phyloP scores from a whole-genome alignment of 1,140 invertebrate genomes.

The Drosophila guanche region DNA sequence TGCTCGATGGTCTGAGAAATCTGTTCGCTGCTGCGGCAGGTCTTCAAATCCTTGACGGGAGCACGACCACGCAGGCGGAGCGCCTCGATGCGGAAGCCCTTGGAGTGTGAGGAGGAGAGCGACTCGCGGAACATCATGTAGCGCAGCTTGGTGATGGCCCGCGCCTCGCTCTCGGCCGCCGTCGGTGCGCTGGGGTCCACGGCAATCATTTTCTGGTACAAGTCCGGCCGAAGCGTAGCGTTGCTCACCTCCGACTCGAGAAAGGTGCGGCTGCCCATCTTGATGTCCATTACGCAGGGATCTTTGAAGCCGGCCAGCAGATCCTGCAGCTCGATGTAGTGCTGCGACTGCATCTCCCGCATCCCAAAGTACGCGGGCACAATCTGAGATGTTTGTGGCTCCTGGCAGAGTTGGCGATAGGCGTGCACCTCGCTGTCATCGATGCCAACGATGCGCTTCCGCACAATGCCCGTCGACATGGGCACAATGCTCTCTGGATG shows the following conservation, averaged over 20 bases:
- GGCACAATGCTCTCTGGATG: constrained; percentile 96
- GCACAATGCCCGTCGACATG: constrained; percentile 96
- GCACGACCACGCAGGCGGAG: constrained; percentile 92
- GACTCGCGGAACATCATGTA: constrained; percentile 98
- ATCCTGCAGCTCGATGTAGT: constrained; percentile 95
- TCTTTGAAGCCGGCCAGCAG: constrained; percentile 93
- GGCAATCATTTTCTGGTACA: constrained; percentile 97
- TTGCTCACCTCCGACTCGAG: constrained; percentile 97
- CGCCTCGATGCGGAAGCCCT: constrained; percentile 98
- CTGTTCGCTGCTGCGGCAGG: constrained; percentile 90
- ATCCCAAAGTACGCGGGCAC: constrained; percentile 95
- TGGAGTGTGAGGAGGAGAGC: constrained; percentile 94
- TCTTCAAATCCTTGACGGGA: constrained; percentile 90
- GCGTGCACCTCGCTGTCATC: constrained; percentile 92
- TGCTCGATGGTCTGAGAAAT: constrained; percentile 91
- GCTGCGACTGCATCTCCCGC: constrained; percentile 93
- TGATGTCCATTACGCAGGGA: constrained; percentile 96
- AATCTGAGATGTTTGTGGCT: constrained; percentile 89
- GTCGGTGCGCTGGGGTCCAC: constrained; percentile 95
- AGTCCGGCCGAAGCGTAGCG: constrained; percentile 89
- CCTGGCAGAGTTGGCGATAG: constrained; percentile 92
- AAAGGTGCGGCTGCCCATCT: constrained; percentile 96
- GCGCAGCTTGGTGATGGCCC: constrained; percentile 95
- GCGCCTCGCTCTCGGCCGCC: constrained; percentile 89
- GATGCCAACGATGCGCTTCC: constrained; percentile 91